A percentile compares a stretch with the other conserved stretches of the same genome.
These are phyloP conservation scores for Speoplatyrhinus poulsoni DNA, from an alignment of 2,113 vertebrate genomes.

Conservation along the genomic window DNA sequence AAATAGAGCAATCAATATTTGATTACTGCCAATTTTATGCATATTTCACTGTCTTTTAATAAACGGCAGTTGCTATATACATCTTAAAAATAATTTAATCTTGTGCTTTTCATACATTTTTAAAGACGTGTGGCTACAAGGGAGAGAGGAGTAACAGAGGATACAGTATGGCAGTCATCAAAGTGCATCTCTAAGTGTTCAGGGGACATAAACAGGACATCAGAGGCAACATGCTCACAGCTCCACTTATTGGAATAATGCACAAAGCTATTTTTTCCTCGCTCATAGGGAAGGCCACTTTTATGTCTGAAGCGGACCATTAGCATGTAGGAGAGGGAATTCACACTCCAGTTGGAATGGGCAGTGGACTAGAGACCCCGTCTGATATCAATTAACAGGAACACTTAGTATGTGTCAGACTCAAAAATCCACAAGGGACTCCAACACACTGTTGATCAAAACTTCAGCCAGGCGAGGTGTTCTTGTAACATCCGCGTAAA, in stretches of 20 bases:
- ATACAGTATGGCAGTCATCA: slow-evolving; percentile 44
- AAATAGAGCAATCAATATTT: slow-evolving; percentile 68
- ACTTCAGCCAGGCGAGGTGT: slow-evolving; percentile 10
- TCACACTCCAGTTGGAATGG: slow-evolving; percentile 67
- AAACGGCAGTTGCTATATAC: slow-evolving; percentile 30
- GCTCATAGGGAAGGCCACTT: slow-evolving; percentile 32
- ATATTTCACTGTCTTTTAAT: slow-evolving; percentile 21
- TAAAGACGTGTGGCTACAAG: slow-evolving; percentile 35
- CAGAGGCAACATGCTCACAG: slow-evolving; percentile 39
- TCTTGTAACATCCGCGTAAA: not conserved
- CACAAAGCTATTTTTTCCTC: slow-evolving; percentile 37
- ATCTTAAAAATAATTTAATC: slow-evolving; percentile 42
- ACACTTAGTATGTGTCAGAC: slow-evolving; percentile 65
- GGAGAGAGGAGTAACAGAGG: slow-evolving; percentile 13
- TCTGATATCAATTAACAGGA: slow-evolving; percentile 72
- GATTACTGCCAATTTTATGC: slow-evolving; percentile 50
- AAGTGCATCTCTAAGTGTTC: slow-evolving; percentile 68
- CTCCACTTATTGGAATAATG: slow-evolving; percentile 20
- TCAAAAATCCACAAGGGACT: slow-evolving; percentile 47
- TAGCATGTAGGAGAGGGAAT: slow-evolving; percentile 72
- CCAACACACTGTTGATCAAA: slow-evolving; percentile 36
- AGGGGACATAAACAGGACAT: slow-evolving; percentile 53
- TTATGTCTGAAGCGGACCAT: slow-evolving; percentile 48
- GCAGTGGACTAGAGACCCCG: slow-evolving; percentile 54
- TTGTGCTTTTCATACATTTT: slow-evolving; percentile 63